phyloP scores from a whole-genome alignment of 92 coral and sea anemone genomes.

The Blastomussa wellsi region DNA sequence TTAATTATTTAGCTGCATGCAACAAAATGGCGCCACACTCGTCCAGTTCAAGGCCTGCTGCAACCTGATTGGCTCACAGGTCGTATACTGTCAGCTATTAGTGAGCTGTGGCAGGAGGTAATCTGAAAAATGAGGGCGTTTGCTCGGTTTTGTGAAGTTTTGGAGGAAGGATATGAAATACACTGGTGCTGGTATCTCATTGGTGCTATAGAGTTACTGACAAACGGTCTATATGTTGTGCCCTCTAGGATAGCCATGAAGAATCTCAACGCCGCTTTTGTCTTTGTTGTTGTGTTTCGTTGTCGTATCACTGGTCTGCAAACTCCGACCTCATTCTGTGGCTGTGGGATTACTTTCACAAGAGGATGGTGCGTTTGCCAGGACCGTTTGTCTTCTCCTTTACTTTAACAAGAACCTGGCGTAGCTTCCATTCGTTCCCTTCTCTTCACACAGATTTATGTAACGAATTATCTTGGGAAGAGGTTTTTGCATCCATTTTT shows the following conservation, averaged over 20 bases:
- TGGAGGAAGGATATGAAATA: too few species aligned
- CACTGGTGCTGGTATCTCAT: too few species aligned
- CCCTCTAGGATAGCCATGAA: constrained; percentile 65
- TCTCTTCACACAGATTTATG: background rate
- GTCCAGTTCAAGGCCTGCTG: too few species aligned
- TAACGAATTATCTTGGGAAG: background rate
- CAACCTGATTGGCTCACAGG: too few species aligned
- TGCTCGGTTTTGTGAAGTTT: too few species aligned
- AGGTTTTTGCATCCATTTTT: too few species aligned
- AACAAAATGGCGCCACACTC: too few species aligned
- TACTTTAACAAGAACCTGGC: background rate
- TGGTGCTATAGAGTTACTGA: too few species aligned
- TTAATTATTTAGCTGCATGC: too few species aligned
- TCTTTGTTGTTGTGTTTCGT: constrained; percentile 75
- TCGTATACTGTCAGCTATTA: too few species aligned
- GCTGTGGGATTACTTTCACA: constrained; percentile 97
- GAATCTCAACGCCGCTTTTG: constrained; percentile 76
- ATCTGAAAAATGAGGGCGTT: too few species aligned
- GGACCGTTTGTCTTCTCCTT: background rate
- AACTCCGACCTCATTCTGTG: constrained; percentile 80
- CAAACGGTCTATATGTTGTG: background rate
- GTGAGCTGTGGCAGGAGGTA: too few species aligned
- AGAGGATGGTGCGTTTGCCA: constrained; percentile 77
- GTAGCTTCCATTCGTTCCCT: background rate
- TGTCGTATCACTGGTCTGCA: constrained; percentile 92